Percentiles rank a stretch among this genome's conserved stretches.
phyloP scores from a whole-genome alignment of 2,888 invertebrate genomes.

The Baccha elongata region DNA sequence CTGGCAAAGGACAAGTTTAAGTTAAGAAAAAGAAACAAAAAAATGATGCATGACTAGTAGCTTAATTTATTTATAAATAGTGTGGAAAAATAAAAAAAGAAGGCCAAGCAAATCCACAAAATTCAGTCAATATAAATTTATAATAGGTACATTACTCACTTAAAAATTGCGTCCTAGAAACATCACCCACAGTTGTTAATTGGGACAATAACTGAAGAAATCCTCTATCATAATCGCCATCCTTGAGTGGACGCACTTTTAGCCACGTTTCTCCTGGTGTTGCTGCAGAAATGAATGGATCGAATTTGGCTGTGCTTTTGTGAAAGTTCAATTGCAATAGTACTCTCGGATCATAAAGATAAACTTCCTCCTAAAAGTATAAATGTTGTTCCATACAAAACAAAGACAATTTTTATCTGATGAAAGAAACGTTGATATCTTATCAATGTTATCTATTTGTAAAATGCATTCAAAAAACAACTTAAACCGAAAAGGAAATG shows the following conservation, averaged over 20 bases:
- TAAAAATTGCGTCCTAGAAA: slow-evolving; percentile 90
- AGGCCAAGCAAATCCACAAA: no score
- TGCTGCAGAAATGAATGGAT: slow-evolving; percentile 87
- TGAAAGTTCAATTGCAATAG: slow-evolving; percentile 87
- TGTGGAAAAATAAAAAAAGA: no score
- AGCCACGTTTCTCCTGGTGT: slow-evolving; percentile 90
- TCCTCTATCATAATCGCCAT: slow-evolving; percentile 92
- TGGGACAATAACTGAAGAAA: slow-evolving; percentile 91
- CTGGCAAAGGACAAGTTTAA: no score
- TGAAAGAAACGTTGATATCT: slow-evolving; percentile 31
- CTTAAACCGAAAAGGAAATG: neutral
- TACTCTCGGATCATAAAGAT: slow-evolving; percentile 87
- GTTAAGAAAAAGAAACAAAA: no score
- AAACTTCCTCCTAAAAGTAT: slow-evolving; percentile 82
- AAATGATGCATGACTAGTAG: no score
- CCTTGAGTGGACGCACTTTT: slow-evolving; percentile 89
- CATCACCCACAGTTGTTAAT: slow-evolving; percentile 92
- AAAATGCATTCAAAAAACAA: slow-evolving; percentile 5
- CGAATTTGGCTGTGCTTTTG: slow-evolving; percentile 86
- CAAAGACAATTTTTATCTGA: slow-evolving; percentile 34
- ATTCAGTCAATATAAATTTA: no score
- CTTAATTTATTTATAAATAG: no score
- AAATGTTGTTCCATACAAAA: neutral
- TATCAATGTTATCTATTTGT: slow-evolving; percentile 26
- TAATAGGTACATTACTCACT: slow-evolving; percentile 86